phyloP scores from a whole-genome alignment of 1,140 invertebrate species.

The Drosophila equinoxialis region DNA sequence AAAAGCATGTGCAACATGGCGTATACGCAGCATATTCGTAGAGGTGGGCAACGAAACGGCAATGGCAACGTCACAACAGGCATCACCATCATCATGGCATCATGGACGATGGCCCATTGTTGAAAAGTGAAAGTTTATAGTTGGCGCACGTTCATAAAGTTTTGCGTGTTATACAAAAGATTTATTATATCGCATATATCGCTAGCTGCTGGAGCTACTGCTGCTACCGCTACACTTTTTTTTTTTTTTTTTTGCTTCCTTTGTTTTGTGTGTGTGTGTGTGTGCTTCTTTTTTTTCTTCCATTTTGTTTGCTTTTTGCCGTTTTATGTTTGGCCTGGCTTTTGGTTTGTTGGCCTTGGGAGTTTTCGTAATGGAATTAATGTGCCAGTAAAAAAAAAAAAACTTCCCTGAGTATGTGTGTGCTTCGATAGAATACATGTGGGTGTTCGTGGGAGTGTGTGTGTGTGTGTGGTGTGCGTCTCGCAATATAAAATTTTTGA shows the following conservation, averaged over 20 bases:
- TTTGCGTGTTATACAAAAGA: slow-evolving; percentile 77
- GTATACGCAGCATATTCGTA: slow-evolving; percentile 54
- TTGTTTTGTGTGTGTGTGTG: slow-evolving; percentile 14
- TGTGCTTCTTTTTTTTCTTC: slow-evolving; percentile 26
- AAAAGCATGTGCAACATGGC: slow-evolving; percentile 62
- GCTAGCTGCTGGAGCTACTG: slow-evolving; percentile 54
- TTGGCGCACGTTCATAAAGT: slow-evolving; percentile 76
- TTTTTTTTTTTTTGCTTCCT: slow-evolving; percentile 31
- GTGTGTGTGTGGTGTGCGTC: slow-evolving; percentile 34
- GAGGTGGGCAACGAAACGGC: slow-evolving; percentile 17
- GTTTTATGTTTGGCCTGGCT: slow-evolving; percentile 57
- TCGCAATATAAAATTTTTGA: slow-evolving; percentile 52
- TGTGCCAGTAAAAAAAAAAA: slow-evolving; percentile 66
- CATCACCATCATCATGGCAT: slow-evolving; percentile 19
- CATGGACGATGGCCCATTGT: slow-evolving; percentile 31
- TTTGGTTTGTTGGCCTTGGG: slow-evolving; percentile 69
- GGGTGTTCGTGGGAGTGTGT: no score
- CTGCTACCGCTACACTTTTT: slow-evolving; percentile 42
- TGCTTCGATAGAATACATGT: no score
- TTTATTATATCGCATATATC: slow-evolving; percentile 77
- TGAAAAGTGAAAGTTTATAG: slow-evolving; percentile 76
- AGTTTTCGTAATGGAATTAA: slow-evolving; percentile 71
- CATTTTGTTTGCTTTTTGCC: slow-evolving; percentile 63
- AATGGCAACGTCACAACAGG: slow-evolving; percentile 27
- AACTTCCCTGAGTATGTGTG: slow-evolving; percentile 26